phyloP scores from a whole-genome alignment of 2,797 vertebrate species.

The Morus bassanus region DNA sequence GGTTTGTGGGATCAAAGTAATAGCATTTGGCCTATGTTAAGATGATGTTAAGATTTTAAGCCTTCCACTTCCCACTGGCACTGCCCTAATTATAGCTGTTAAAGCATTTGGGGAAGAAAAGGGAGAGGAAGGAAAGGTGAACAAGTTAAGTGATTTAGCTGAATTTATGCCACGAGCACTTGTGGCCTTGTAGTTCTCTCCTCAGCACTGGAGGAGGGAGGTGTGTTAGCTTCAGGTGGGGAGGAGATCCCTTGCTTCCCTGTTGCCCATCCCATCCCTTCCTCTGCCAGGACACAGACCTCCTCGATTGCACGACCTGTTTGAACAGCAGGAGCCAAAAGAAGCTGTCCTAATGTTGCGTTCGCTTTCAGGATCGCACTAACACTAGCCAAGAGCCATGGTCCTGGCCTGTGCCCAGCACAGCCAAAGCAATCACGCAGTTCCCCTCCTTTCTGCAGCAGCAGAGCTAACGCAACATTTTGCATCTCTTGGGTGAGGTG shows the following conservation, averaged over 20 bases:
- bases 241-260: neutral
- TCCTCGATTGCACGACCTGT: accelerated
- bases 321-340: neutral
- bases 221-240: neutral
- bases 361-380: neutral
- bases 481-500: neutral
- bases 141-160: neutral
- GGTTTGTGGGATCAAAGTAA: neutral
- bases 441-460: neutral
- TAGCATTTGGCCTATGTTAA: neutral
- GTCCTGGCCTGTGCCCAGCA: neutral
- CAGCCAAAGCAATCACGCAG: neutral
- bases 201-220: neutral
- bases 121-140: neutral
- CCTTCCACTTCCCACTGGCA: neutral
- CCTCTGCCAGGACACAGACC: neutral
- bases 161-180: neutral
- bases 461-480: neutral
- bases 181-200: neutral
- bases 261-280: neutral
- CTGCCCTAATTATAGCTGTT: neutral
- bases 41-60: neutral
- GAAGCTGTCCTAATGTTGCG: neutral
- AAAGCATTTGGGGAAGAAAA: neutral
- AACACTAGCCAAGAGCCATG: neutral